Percentiles rank a stretch among this genome's conserved stretches.
These are phyloP conservation scores for Chrysolina haemoptera DNA, from an alignment of 2,888 invertebrate genomes.

Conservation along the genomic window DNA sequence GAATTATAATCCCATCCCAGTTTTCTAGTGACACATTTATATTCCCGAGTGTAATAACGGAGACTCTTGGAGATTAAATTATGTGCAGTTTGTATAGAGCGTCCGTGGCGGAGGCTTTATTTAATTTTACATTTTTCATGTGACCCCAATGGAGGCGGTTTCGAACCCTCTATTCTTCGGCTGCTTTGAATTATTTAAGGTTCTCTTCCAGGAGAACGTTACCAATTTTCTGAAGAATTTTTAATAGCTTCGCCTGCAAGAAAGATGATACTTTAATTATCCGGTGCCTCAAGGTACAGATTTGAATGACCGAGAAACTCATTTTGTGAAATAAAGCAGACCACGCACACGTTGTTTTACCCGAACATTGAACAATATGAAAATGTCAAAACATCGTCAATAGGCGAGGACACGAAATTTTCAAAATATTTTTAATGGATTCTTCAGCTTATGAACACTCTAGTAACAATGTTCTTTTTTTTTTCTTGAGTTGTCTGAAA, in stretches of 20 bases:
- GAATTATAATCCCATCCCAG: constrained; percentile 8
- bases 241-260: constrained; percentile 9
- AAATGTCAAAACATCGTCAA: too few species aligned
- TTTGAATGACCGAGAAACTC: background rate
- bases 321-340: too few species aligned
- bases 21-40: constrained; percentile 11
- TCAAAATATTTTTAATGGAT: too few species aligned
- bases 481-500: too few species aligned
- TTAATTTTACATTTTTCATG: constrained; percentile 28
- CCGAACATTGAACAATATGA: too few species aligned
- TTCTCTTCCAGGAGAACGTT: constrained; percentile 11
- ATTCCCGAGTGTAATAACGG: constrained; percentile 6
- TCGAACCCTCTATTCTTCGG: constrained; percentile 10
- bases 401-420: too few species aligned
- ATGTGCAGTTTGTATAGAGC: constrained; percentile 24
- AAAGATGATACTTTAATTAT: constrained; percentile 15
- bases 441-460: too few species aligned
- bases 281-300: background rate
- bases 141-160: constrained; percentile 5
- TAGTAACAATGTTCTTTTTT: too few species aligned
- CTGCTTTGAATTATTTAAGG: constrained; percentile 16
- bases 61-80: constrained; percentile 7
- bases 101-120: constrained; percentile 3
- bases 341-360: too few species aligned
- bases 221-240: constrained; percentile 10